Evolutionary conservation across 2,797 vertebrate species (phyloP).

Genomic region (Echiichthys vipera): DNA sequence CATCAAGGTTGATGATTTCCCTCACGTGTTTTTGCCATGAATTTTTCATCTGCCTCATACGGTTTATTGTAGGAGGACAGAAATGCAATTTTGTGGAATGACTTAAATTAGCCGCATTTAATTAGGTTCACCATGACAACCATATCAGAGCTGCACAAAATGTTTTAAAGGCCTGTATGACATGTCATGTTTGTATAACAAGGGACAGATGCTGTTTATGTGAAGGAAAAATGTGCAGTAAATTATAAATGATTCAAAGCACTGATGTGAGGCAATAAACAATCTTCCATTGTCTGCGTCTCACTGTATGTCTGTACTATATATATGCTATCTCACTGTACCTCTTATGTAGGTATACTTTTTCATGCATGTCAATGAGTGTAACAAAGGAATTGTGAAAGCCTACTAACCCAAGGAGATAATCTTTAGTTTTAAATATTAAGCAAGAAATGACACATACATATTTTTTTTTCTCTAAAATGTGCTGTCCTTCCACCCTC

Average conservation of each 20-base stretch:
- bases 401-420: background rate
- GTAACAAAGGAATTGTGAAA: background rate
- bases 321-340: no score
- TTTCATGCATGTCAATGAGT: background rate
- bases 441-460: background rate
- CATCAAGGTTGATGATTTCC: conserved; percentile 46
- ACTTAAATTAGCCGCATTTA: conserved; percentile 38
- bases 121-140: conserved; percentile 43
- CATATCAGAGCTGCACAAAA: conserved; percentile 22
- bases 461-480: background rate
- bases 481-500: background rate
- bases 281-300: background rate
- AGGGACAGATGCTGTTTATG: conserved; percentile 5
- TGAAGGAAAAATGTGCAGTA: conserved; percentile 1
- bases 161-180: conserved; percentile 23
- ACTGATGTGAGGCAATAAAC: background rate
- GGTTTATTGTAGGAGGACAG: conserved; percentile 27
- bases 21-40: conserved; percentile 38
- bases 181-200: conserved; percentile 6
- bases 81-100: conserved; percentile 36
- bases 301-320: background rate
- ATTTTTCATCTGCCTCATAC: conserved; percentile 46
- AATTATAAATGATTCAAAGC: conserved; percentile 24
- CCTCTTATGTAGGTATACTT: background rate
- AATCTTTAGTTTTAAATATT: background rate